Percentiles rank a stretch among this genome's conserved stretches.
phyloP scores from a whole-genome alignment of 2,888 invertebrate species.

The Ennomos erosarius region DNA sequence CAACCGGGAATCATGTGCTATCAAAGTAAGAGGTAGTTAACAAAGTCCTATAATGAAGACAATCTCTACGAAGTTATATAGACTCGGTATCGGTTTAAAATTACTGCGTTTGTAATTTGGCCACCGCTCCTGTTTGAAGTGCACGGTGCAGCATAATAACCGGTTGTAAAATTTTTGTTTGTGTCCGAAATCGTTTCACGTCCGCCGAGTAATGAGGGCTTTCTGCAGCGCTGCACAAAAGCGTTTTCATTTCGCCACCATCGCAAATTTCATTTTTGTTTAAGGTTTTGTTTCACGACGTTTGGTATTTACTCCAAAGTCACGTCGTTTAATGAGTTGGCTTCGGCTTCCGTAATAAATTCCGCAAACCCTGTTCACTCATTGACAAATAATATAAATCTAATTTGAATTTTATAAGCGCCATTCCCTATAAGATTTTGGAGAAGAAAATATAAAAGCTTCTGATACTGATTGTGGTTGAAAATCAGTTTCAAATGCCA shows the following conservation, averaged over 20 bases:
- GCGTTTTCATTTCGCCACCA: conserved; percentile 50
- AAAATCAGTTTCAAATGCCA: background rate
- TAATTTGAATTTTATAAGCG: conserved; percentile 29
- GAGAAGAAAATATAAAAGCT: conserved; percentile 9
- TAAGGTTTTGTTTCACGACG: conserved; percentile 46
- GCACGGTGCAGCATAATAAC: conserved; percentile 55
- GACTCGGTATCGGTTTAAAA: conserved; percentile 47
- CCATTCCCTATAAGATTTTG: background rate
- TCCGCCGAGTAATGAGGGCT: conserved; percentile 54
- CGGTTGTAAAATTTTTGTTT: conserved; percentile 64
- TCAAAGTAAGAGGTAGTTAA: conserved; percentile 48
- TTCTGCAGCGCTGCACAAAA: conserved; percentile 48
- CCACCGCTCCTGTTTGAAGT: conserved; percentile 45
- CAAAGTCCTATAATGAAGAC: conserved; percentile 55
- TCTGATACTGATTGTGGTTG: background rate
- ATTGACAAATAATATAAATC: conserved; percentile 20
- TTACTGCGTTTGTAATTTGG: conserved; percentile 52
- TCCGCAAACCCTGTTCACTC: conserved; percentile 26
- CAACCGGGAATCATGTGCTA: conserved; percentile 46
- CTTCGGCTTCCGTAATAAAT: conserved; percentile 33
- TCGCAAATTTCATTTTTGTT: conserved; percentile 49
- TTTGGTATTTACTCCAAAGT: conserved; percentile 39
- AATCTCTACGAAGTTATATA: conserved; percentile 45
- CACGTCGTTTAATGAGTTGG: conserved; percentile 50
- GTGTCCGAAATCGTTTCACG: conserved; percentile 56